Conservation (phyloP, 1,140 invertebrate genomes). For the Dendroctonus valens region DNA sequence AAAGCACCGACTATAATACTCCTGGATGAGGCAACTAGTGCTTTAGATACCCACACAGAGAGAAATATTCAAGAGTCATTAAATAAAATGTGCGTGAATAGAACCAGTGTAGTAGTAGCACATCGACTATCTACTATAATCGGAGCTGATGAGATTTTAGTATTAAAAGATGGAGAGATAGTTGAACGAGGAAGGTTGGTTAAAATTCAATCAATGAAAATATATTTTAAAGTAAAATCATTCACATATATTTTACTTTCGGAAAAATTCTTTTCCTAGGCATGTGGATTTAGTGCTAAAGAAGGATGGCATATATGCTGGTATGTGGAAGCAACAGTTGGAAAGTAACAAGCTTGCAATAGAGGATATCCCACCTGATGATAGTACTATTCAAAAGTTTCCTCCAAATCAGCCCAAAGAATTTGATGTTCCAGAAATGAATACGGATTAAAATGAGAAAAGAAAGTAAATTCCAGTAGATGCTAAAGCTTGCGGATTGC, state of each 20-base stretch:
- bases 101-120: slow-evolving; percentile 90
- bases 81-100: slow-evolving; percentile 70
- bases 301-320: slow-evolving; percentile 67
- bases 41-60: slow-evolving; percentile 81
- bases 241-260: neutral
- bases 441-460: no score
- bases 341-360: slow-evolving; percentile 50
- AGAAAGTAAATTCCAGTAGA: no score
- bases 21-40: slow-evolving; percentile 88
- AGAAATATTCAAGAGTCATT: slow-evolving; percentile 78
- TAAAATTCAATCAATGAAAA: slow-evolving; percentile 13
- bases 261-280: slow-evolving; percentile 51
- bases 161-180: slow-evolving; percentile 85
- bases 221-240: neutral
- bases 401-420: no score
- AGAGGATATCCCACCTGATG: neutral
- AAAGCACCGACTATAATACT: slow-evolving; percentile 77
- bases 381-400: neutral
- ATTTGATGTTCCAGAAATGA: no score
- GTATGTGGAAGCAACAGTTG: slow-evolving; percentile 87
- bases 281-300: slow-evolving; percentile 73
- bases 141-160: slow-evolving; percentile 89
- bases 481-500: no score
- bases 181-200: slow-evolving; percentile 79
- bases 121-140: slow-evolving; percentile 92